These are phyloP conservation scores for Pelosia muscerda DNA, from an alignment of 2,888 invertebrate genomes.

Conservation along the genomic window DNA sequence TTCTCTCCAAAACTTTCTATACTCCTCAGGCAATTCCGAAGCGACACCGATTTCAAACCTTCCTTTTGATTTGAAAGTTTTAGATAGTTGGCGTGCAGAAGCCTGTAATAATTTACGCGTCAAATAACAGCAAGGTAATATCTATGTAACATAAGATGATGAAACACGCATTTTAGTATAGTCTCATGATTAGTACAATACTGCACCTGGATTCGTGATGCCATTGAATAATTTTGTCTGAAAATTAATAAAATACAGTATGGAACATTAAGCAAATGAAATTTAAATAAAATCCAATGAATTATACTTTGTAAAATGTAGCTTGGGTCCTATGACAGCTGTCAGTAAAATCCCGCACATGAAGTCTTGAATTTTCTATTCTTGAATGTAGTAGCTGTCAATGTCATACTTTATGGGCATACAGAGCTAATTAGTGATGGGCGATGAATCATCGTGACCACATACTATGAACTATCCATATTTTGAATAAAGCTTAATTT, in stretches of 20 bases:
- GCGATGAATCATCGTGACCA: too few species aligned
- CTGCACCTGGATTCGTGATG: conserved; percentile 75
- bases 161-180: conserved; percentile 42
- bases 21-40: conserved; percentile 91
- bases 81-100: conserved; percentile 79
- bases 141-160: conserved; percentile 53
- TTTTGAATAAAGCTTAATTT: too few species aligned
- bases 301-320: too few species aligned
- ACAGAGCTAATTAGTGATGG: too few species aligned
- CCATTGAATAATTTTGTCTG: conserved; percentile 69
- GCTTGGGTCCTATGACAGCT: too few species aligned
- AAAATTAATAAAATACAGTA: conserved; percentile 52
- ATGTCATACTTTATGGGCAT: too few species aligned
- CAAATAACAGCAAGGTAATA: conserved; percentile 53
- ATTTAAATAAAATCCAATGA: conserved; percentile 29
- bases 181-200: conserved; percentile 1
- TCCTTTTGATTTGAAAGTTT: conserved; percentile 81
- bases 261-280: conserved; percentile 30
- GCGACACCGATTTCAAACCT: conserved; percentile 90
- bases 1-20: conserved; percentile 95
- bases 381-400: too few species aligned
- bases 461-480: too few species aligned
- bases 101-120: conserved; percentile 65
- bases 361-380: too few species aligned
- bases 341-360: too few species aligned